These are phyloP conservation scores for Psittacula echo DNA, from an alignment of 2,797 vertebrate genomes.

Conservation along the genomic window DNA sequence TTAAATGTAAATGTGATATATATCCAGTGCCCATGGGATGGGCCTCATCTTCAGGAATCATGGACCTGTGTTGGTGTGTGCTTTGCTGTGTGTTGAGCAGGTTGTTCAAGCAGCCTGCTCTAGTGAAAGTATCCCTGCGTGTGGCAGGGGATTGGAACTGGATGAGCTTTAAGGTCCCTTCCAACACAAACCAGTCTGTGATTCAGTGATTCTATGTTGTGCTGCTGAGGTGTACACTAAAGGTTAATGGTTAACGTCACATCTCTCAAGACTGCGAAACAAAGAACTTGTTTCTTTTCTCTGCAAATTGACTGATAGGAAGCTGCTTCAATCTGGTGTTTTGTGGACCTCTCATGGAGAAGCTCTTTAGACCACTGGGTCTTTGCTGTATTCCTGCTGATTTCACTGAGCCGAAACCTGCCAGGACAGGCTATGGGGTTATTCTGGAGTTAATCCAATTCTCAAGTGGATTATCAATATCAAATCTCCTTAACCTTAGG, in stretches of 20 bases:
- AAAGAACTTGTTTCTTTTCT: background rate
- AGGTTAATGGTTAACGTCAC: background rate
- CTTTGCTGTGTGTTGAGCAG: background rate
- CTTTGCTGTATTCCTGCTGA: background rate
- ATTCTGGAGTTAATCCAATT: slow-evolving; percentile 61
- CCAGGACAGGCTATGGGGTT: background rate
- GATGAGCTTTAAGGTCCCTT: background rate
- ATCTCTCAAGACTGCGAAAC: background rate
- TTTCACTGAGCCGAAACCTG: background rate
- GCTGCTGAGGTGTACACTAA: background rate
- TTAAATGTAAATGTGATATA: background rate
- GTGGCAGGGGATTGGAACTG: background rate
- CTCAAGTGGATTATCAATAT: slow-evolving; percentile 56
- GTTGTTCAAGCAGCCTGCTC: background rate
- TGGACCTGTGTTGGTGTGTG: background rate
- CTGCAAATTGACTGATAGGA: background rate
- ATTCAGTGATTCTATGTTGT: background rate
- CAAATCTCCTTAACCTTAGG: slow-evolving; percentile 65
- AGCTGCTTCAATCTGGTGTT: background rate
- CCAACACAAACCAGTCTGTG: background rate
- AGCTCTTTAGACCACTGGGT: background rate
- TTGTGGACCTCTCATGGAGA: background rate
- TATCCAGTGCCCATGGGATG: rapidly evolving
- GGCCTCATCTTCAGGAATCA: background rate
- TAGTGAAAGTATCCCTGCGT: background rate